Base-by-base conservation (phyloP, 2,797 vertebrate species). In the Hemibagrus guttatus region DNA sequence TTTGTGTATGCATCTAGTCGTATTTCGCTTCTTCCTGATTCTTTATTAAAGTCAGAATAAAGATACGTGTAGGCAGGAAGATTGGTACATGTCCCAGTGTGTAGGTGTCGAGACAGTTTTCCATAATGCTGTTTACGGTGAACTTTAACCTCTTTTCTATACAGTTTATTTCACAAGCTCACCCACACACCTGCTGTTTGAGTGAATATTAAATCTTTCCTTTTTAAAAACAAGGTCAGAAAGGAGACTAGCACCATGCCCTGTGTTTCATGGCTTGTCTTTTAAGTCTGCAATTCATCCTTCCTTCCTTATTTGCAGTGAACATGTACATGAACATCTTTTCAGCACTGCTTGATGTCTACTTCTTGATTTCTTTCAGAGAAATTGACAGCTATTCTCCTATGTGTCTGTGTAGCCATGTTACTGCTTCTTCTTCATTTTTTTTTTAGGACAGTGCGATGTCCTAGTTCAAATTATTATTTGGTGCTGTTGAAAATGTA, bases 91-190 rank as follows among this genome's bases (percentile, higher is more conserved):
- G 42, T 87, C 46, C 90, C 86, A 92, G 92, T 91, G 92, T 92
- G 93, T 94, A 90, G 94, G 93, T 90, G 93, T 92, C 90, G 89
- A 89, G 89, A 90, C 83, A 86, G 87, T 79, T 86, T 93, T 92
- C 92, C 91, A 92, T 89, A 92, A 93, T 92, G 89, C 93, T 91
- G 85, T 90, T 91, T 68, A 88, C 89, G 39, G 89, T 91, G 21
- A 86, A 92, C 92, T 88, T 83, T 94, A 91, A 94, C 92, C 92
- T 90, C 92, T 92, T 49, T 92, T 90, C 39, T 42, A 84, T 63
- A 52, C 23, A 31, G 56, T 59, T 39, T 5, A 26, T 59, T 58
- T 79, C 31, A 39, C 11, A 59, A 14, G 56, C 56, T 59, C 76
- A 39, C 54, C 31, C 54, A 28, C 74, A 31, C n/a, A 61, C 76